Evolutionary conservation across 2,113 vertebrate species (phyloP), one percentile per base, ranked within the genome.

Genomic region (Piaya cayana): DNA sequence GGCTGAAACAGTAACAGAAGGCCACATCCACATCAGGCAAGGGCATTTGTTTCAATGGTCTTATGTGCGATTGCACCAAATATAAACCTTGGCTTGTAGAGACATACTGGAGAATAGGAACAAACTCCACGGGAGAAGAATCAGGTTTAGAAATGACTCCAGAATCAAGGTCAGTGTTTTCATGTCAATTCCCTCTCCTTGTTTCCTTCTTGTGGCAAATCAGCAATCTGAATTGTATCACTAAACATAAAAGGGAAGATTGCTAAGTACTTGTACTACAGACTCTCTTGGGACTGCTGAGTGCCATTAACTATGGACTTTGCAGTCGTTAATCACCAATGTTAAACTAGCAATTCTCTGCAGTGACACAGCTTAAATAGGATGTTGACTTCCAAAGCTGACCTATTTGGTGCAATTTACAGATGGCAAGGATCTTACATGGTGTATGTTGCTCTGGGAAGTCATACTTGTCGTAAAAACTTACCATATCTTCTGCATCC

Each of bases 241-340:
- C 55, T 86, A 81, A 92, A 74, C 12, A 32, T 36, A 32, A 74
- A 90, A 82, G 29, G 43, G 78, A 88, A 86, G 60, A 64, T 55
- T 93, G 71, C 82, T 60, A 88, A 72, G 68, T 19, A 27, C 71
- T 93, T 94, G 63, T 75, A 70, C 71, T 94, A 36, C 56, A 87
- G 68, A 77, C 70, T 88, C 72, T 82, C 56, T 62, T 64, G 36
- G 59, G 68, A 81, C 58, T 72, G 32, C 62, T 25, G 45, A 80
- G 55, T 50, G 90, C 45, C 63, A 59, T n/a, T 62, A 71, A n/a
- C 71, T 88, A n/a, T 59, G 85, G 52, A 78, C 78, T 70, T 22
- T 75, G 59, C 18, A 82, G 78, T 79, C 65, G 72, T 95, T 76
- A 89, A 95, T 96, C 89, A 91, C 27, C 42, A 39, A 13, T 18